Percentiles rank a stretch among this genome's conserved stretches.
Conservation (phyloP, 1,140 invertebrate species). For the Musca vetustissima region DNA sequence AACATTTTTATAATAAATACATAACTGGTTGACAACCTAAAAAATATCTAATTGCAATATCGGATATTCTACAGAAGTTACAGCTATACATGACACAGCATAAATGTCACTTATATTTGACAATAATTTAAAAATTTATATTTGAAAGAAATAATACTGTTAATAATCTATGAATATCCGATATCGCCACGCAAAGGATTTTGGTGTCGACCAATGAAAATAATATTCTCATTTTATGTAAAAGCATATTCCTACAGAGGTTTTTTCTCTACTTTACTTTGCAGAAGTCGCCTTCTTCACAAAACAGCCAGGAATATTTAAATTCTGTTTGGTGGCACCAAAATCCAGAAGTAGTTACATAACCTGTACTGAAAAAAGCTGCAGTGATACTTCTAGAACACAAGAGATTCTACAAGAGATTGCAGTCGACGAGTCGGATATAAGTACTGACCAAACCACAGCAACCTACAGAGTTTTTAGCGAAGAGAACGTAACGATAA, state of each 20-base stretch:
- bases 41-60: too few species aligned
- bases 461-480: constrained; percentile 19
- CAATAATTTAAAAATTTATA: too few species aligned
- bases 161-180: too few species aligned
- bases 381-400: not conserved
- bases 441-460: constrained; percentile 5
- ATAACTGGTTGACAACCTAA: too few species aligned
- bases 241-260: constrained; percentile 29
- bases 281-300: constrained; percentile 52
- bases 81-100: too few species aligned
- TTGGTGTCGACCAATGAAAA: not conserved
- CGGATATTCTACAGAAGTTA: too few species aligned
- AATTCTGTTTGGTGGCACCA: constrained; percentile 27
- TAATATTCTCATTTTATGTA: constrained; percentile 1
- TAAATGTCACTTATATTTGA: too few species aligned
- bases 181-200: too few species aligned
- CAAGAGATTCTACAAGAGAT: constrained; percentile 11
- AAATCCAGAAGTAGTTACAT: too few species aligned
- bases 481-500: constrained; percentile 6
- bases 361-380: too few species aligned
- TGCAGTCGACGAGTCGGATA: constrained; percentile 9
- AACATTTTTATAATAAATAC: too few species aligned
- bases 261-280: constrained; percentile 39
- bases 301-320: constrained; percentile 41
- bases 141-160: too few species aligned